Evolutionary conservation across 2,888 invertebrate species (phyloP), one percentile per base, ranked within the genome.

Genomic region (Acrobasis repandana): DNA sequence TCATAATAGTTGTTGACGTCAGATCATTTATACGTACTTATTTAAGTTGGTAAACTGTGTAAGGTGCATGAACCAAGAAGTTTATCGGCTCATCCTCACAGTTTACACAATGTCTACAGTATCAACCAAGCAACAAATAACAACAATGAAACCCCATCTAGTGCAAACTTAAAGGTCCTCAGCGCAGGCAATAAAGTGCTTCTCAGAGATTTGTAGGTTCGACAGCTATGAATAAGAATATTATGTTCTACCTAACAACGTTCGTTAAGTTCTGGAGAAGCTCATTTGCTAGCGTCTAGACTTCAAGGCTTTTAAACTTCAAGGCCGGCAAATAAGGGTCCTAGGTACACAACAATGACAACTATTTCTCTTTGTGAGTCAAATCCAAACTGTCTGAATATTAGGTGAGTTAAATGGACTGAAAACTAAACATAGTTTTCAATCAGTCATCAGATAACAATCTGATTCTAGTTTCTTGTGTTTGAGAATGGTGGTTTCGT

Each of bases 191-290:
- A 52, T 52, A 52, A 16, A 52, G 52, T 36, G 52, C 16, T 16
- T 10, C 11, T 48, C 1, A 33, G 36, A 36, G n/a, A 52, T 52
- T 34, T 52, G 36, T 52, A 34, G 36, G 33, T 51, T 51, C 36
- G 0, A 10, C 47, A 47, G 36, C 10, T 36, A 52, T 36, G 36
- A 52, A n/a, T 14, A 50, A 20, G 28, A 50, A 36, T 36, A 52
- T 50, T 50, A 36, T 52, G 36, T 52, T 36, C 52, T 36, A 36
- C 5, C 36, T 34, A 36, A 52, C 36, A 52, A 52, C 36, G 36
- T 15, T 52, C 11, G 10, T 2, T 43, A 43, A 14, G n/a, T 43
- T 5, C 43, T 43, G 14, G n/a, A 43, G 1, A 11, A 14, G 14
- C 11, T 43, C 43, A 43, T 2, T 43, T 14, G n/a, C n/a, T 43